phyloP scores from a whole-genome alignment of 2,113 vertebrate genomes.

The Myanophis thanlyinensis region DNA sequence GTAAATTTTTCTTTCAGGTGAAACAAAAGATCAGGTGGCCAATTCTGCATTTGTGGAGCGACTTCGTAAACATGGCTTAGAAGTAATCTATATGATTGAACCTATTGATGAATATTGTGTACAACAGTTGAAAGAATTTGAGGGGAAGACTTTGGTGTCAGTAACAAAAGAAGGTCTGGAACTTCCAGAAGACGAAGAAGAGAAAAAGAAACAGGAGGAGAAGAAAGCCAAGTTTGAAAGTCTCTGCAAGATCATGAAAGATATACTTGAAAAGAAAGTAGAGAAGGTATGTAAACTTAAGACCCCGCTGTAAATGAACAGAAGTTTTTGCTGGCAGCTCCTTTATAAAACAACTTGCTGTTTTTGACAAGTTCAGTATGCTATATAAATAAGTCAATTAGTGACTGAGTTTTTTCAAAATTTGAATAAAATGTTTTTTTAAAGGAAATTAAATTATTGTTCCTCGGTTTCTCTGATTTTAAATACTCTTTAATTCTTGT shows the following conservation, averaged over 20 bases:
- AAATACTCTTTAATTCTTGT: not conserved
- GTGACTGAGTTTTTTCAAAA: not conserved
- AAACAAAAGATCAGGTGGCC: conserved; percentile 83
- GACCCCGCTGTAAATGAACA: accelerated
- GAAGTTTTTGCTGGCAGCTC: not conserved
- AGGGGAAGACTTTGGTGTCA: conserved; percentile 82
- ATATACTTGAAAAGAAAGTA: conserved; percentile 84
- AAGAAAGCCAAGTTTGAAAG: conserved; percentile 82
- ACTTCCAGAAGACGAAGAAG: conserved; percentile 83
- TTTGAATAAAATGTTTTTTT: not conserved
- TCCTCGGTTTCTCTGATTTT: not conserved
- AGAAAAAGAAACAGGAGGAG: conserved; percentile 83
- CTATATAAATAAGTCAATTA: not conserved
- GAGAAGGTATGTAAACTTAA: conserved; percentile 70
- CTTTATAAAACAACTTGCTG: not conserved
- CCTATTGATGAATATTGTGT: conserved; percentile 85
- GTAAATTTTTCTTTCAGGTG: conserved; percentile 58
- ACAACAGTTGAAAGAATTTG: conserved; percentile 83
- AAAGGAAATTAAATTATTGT: not conserved
- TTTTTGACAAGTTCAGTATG: not conserved
- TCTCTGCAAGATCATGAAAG: conserved; percentile 86
- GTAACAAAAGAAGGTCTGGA: conserved; percentile 84
- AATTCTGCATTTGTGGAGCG: conserved; percentile 83
- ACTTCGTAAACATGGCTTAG: conserved; percentile 79
- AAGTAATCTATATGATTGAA: conserved; percentile 85